Percentiles rank a stretch among this genome's conserved stretches.
phyloP scores from a whole-genome alignment of 2,113 vertebrate species.

The Hirundichthys speculiger region DNA sequence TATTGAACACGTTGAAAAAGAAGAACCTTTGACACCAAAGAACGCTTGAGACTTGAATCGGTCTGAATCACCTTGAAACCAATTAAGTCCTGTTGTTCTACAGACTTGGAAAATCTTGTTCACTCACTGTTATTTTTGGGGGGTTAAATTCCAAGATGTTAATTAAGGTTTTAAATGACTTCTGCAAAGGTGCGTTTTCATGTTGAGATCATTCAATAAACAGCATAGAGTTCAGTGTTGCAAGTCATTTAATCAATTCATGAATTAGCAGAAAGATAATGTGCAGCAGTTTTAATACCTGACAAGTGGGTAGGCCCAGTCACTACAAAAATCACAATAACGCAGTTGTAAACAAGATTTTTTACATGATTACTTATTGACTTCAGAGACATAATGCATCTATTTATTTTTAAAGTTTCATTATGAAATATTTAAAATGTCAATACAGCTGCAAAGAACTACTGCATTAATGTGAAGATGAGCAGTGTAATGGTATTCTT shows the following conservation, averaged over 20 bases:
- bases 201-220: background rate
- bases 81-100: conserved; percentile 17
- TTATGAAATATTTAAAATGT: too few species aligned
- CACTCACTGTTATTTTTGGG: background rate
- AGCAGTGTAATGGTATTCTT: too few species aligned
- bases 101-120: background rate
- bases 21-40: conserved; percentile 8
- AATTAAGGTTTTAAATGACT: background rate
- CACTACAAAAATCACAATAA: too few species aligned
- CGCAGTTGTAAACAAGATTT: too few species aligned
- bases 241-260: background rate
- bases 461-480: too few species aligned
- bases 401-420: too few species aligned
- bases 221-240: background rate
- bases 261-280: background rate
- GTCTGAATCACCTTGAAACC: too few species aligned
- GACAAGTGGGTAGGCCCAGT: too few species aligned
- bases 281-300: too few species aligned
- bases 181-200: background rate
- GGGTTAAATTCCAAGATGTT: background rate
- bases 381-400: too few species aligned
- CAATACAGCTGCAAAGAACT: too few species aligned
- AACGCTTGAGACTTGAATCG: background rate
- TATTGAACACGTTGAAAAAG: conserved; percentile 32
- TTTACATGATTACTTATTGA: too few species aligned